Conservation (phyloP, 2,113 vertebrate species). For the Muscicapa adusta region DNA sequence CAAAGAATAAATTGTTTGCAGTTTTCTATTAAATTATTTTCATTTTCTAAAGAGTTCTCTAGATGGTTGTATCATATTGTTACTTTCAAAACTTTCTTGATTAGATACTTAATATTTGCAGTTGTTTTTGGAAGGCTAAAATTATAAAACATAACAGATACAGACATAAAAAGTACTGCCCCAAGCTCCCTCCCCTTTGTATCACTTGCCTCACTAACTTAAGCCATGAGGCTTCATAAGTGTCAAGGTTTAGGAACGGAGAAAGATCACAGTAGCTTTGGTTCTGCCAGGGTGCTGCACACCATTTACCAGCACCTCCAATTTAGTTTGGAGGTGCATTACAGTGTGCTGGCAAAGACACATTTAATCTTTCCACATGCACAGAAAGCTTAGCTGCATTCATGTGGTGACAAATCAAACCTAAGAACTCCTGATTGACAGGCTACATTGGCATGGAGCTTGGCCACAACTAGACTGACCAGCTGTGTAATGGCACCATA, state of each 20-base stretch:
- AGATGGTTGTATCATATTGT: not conserved
- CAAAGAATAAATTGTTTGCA: not conserved
- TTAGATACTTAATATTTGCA: not conserved
- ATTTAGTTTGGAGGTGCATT: not conserved
- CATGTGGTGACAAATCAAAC: not conserved
- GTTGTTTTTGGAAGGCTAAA: not conserved
- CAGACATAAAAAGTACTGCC: not conserved
- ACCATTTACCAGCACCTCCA: not conserved
- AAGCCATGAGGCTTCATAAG: not conserved
- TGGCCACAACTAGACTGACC: not conserved
- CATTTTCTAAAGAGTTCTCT: not conserved
- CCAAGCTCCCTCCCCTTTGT: not conserved
- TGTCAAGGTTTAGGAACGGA: fast-evolving
- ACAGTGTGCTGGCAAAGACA: not conserved
- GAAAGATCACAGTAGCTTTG: not conserved
- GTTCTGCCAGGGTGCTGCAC: not conserved
- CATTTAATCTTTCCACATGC: not conserved
- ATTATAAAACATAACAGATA: not conserved
- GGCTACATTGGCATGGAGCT: not conserved
- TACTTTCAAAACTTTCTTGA: not conserved
- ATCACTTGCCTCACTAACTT: not conserved
- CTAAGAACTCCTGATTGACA: not conserved
- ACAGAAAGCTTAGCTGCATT: not conserved
- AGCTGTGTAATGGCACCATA: not conserved
- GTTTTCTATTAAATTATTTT: not conserved